A percentile compares a stretch with the other conserved stretches of the same genome.
phyloP scores from a whole-genome alignment of 2,113 vertebrate genomes.

The Stercorarius parasiticus region DNA sequence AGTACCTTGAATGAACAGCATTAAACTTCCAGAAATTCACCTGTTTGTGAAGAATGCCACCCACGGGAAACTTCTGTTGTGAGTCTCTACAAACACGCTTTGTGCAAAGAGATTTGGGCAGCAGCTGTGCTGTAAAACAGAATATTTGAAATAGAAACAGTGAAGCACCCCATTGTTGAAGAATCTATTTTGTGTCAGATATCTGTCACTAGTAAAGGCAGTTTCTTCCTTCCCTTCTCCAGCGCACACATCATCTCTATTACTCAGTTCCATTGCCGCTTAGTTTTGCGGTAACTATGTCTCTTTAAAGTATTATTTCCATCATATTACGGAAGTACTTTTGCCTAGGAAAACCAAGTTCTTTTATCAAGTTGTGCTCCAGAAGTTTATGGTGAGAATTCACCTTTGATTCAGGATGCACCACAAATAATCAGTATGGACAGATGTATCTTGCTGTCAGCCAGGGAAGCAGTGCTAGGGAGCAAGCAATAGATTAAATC shows the following conservation, averaged over 20 bases:
- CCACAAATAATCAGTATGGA: background rate
- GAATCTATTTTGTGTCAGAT: background rate
- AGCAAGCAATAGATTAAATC: background rate
- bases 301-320: background rate
- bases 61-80: conserved; percentile 85
- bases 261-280: background rate
- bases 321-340: background rate
- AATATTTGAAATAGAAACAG: background rate
- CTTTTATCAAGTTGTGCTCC: background rate
- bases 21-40: conserved; percentile 63
- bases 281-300: background rate
- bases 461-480: background rate
- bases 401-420: background rate
- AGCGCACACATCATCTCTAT: background rate
- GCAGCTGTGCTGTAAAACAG: conserved; percentile 88
- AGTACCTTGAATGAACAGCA: background rate
- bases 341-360: background rate
- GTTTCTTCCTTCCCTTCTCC: background rate
- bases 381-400: background rate
- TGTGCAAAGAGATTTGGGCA: conserved; percentile 91
- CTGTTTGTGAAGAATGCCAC: conserved; percentile 93
- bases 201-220: background rate
- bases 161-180: fast-evolving
- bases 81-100: conserved; percentile 92
- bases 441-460: background rate